These are phyloP conservation scores for Megalonaias nervosa DNA, from an alignment of 1,140 invertebrate species.

Conservation along the genomic window DNA sequence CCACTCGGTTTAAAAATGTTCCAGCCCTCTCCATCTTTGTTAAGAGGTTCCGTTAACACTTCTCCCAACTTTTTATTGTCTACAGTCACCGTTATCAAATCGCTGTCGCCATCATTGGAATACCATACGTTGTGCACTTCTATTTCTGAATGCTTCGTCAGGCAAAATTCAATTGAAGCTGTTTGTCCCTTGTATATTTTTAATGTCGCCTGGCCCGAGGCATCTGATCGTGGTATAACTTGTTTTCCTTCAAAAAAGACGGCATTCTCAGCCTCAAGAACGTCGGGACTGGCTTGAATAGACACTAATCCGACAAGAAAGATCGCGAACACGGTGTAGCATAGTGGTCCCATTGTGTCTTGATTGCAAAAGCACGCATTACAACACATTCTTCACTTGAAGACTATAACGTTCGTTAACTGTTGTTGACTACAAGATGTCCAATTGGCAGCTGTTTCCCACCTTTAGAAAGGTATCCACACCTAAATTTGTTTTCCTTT, in stretches of 20 bases:
- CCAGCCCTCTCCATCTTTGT: constrained; percentile 17
- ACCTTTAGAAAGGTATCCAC: no score
- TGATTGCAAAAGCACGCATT: no score
- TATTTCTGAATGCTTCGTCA: constrained; percentile 9
- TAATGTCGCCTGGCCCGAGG: constrained; percentile 13
- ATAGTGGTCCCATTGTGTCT: no score
- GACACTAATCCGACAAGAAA: no score
- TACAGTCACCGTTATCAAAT: constrained; percentile 10
- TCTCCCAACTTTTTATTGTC: constrained; percentile 1
- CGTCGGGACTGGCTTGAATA: no score
- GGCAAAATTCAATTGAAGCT: constrained; percentile 14
- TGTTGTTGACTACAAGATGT: no score
- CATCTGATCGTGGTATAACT: not conserved
- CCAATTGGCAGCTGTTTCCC: no score
- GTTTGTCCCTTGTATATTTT: constrained; percentile 13
- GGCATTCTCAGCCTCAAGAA: no score
- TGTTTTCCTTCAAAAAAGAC: not conserved
- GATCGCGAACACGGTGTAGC: no score
- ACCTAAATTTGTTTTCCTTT: no score
- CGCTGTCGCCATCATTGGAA: constrained; percentile 24
- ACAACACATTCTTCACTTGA: no score
- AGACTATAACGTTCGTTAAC: no score
- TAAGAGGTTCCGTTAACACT: constrained; percentile 3
- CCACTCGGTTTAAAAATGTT: not conserved
- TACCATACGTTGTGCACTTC: constrained; percentile 1